Evolutionary conservation across 2,888 invertebrate genomes (phyloP).

Genomic region (Caenorhabditis angaria): DNA sequence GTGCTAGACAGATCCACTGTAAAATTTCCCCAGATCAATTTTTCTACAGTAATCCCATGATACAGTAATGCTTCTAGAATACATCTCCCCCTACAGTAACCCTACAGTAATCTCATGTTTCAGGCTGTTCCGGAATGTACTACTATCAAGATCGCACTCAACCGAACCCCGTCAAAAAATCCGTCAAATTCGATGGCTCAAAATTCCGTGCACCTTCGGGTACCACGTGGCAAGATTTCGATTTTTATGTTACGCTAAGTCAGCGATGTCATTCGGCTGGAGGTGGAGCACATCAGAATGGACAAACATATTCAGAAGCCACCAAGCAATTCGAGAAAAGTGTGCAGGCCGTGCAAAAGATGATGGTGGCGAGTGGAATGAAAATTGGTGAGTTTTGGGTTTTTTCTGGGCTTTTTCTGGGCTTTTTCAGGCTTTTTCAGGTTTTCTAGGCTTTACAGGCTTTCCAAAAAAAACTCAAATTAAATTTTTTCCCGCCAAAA

Average conservation of each 20-base stretch:
- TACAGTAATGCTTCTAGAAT: too few relatives aligned
- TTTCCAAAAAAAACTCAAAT: too few relatives aligned
- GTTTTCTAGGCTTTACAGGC: too few relatives aligned
- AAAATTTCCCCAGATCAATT: too few relatives aligned
- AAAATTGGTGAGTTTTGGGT: slow-evolving; percentile 24
- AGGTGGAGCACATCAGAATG: slow-evolving; percentile 26
- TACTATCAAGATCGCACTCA: slow-evolving; percentile 50
- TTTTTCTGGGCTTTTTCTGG: background rate
- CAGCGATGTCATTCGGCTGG: slow-evolving; percentile 50
- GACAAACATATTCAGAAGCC: slow-evolving; percentile 55
- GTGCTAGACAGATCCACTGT: too few relatives aligned
- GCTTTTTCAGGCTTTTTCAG: too few relatives aligned
- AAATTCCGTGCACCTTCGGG: slow-evolving; percentile 54
- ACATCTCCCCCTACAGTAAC: too few relatives aligned
- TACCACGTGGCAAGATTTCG: slow-evolving; percentile 60
- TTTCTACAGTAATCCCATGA: too few relatives aligned
- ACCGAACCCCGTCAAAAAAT: slow-evolving; percentile 40
- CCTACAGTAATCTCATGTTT: too few relatives aligned
- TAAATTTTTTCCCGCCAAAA: too few relatives aligned
- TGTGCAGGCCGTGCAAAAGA: slow-evolving; percentile 63
- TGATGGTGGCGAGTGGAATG: slow-evolving; percentile 53
- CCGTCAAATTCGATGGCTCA: slow-evolving; percentile 63
- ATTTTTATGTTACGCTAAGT: slow-evolving; percentile 55
- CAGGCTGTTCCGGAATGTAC: slow-evolving; percentile 64
- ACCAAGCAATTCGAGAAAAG: slow-evolving; percentile 65